These are phyloP conservation scores for Cotesia glomerata DNA, from an alignment of 1,140 invertebrate genomes.

Conservation along the genomic window DNA sequence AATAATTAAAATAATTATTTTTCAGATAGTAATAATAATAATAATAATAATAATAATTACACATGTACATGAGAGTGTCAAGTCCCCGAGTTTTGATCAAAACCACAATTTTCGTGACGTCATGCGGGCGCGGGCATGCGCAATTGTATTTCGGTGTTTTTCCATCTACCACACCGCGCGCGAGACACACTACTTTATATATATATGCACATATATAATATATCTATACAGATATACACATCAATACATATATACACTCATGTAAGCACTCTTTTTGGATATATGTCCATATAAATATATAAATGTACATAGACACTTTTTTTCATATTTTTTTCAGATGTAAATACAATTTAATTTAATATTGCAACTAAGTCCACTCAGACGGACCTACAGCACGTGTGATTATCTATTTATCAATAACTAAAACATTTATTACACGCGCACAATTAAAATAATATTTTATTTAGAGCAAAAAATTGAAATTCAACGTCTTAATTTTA, in stretches of 20 bases:
- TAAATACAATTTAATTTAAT: constrained; percentile 3
- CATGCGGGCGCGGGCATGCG: constrained; percentile 58
- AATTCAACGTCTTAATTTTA: no score
- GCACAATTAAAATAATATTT: not conserved
- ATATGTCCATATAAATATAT: no score
- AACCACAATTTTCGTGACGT: constrained; percentile 63
- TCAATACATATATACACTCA: no score
- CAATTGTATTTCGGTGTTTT: constrained; percentile 61
- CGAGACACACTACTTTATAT: not conserved
- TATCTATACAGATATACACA: not conserved
- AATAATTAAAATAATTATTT: no score
- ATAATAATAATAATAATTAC: no score
- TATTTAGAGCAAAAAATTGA: no score
- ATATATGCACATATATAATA: not conserved
- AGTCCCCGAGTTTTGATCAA: constrained; percentile 50
- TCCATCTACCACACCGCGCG: constrained; percentile 49
- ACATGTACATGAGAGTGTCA: constrained; percentile 15
- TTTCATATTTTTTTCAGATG: no score
- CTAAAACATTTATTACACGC: not conserved
- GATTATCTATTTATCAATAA: not conserved
- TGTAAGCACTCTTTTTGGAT: no score
- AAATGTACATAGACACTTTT: no score
- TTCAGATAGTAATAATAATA: not conserved
- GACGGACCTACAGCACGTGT: constrained; percentile 6
- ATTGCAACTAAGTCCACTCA: not conserved